phyloP scores from a whole-genome alignment of 2,113 vertebrate species.

The Pygoscelis adeliae region DNA sequence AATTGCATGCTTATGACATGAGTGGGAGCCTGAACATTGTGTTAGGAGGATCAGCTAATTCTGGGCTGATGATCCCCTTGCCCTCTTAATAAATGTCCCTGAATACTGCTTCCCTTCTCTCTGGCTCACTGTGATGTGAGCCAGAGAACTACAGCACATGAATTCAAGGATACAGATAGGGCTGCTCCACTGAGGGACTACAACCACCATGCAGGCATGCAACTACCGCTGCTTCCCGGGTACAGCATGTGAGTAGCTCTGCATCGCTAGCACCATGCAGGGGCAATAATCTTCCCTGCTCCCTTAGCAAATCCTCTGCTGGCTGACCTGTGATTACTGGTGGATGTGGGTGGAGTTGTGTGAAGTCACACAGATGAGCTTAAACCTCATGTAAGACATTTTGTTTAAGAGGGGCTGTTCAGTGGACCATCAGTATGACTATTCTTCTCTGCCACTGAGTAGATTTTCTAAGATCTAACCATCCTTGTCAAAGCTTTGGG shows the following conservation, averaged over 20 bases:
- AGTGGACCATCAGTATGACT: neutral
- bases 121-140: neutral
- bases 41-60: neutral
- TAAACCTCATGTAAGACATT: neutral
- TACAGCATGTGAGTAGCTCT: neutral
- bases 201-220: fast-evolving
- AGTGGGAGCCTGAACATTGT: neutral
- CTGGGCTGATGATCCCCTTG: neutral
- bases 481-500: neutral
- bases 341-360: neutral
- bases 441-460: neutral
- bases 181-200: neutral
- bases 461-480: neutral
- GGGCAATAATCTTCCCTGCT: neutral
- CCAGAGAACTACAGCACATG: neutral
- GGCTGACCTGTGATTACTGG: neutral
- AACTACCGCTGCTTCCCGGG: neutral
- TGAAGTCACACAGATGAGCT: neutral
- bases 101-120: neutral
- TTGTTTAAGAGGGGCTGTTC: neutral
- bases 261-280: fast-evolving
- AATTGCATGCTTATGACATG: neutral
- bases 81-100: neutral
- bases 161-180: neutral
- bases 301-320: neutral